phyloP scores from a whole-genome alignment of 2,888 invertebrate species.

The Rotaria sp. region DNA sequence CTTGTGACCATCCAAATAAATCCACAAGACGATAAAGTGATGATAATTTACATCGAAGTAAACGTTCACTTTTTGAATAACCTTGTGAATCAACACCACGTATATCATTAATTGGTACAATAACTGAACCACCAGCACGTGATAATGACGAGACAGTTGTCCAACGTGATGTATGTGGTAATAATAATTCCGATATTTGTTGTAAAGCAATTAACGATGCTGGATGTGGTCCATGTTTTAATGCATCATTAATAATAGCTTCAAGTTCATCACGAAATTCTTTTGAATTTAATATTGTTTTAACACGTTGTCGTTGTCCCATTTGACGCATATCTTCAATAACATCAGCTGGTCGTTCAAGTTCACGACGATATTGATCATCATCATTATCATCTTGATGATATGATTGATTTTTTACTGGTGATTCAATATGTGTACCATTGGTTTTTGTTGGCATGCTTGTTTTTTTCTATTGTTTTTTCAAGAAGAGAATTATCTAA shows the following conservation, averaged over 20 bases:
- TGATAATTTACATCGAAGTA: constrained; percentile 87
- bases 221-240: constrained; percentile 57
- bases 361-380: constrained; percentile 45
- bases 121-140: constrained; percentile 31
- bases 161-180: constrained; percentile 46
- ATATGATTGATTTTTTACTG: not conserved
- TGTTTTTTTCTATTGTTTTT: not conserved
- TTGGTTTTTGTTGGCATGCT: not conserved
- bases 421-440: not conserved
- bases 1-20: constrained; percentile 36
- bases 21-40: constrained; percentile 57
- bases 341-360: constrained; percentile 58
- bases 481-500: not conserved
- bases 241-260: constrained; percentile 71
- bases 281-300: constrained; percentile 64
- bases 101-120: constrained; percentile 89
- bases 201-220: constrained; percentile 65
- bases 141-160: constrained; percentile 36
- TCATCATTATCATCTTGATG: not conserved
- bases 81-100: constrained; percentile 84
- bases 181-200: constrained; percentile 77
- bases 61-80: constrained; percentile 87
- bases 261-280: constrained; percentile 94
- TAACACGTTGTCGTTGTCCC: constrained; percentile 94
- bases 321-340: constrained; percentile 73